Conservation (phyloP, 2,888 invertebrate species). For the Rhyacophila evoluta region DNA sequence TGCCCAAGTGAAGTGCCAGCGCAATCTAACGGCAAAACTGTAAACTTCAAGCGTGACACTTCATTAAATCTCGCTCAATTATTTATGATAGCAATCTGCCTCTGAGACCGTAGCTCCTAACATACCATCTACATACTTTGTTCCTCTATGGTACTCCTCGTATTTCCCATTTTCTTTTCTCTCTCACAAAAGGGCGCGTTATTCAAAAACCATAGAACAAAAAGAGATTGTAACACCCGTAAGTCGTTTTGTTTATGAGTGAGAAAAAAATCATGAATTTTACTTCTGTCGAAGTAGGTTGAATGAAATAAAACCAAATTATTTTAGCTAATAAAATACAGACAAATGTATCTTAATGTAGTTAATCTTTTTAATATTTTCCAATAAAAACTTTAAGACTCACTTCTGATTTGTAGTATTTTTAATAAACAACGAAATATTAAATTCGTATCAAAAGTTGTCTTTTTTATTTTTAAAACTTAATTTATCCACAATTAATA, state of each 20-base stretch:
- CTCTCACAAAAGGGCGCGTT: conserved; percentile 31
- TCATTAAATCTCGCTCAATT: conserved; percentile 51
- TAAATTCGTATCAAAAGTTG: no score
- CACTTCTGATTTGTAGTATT: no score
- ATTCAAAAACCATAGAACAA: conserved; percentile 33
- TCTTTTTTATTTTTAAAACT: no score
- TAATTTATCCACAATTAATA: no score
- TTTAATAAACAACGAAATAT: no score
- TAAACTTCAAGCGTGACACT: conserved; percentile 46
- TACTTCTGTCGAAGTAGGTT: no score
- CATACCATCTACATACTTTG: background rate
- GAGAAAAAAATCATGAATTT: no score
- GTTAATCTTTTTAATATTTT: no score
- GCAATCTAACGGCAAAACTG: conserved; percentile 35
- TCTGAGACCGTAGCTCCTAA: conserved; percentile 28
- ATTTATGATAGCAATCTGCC: conserved; percentile 50
- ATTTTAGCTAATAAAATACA: no score
- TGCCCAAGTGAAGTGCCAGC: background rate
- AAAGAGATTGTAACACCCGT: background rate
- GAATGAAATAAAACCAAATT: no score
- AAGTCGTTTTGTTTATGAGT: conserved; percentile 41
- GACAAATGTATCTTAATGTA: no score
- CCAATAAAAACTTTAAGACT: no score
- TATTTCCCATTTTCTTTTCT: conserved; percentile 36
- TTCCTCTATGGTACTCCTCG: background rate